Percentiles rank a stretch among this genome's conserved stretches.
phyloP scores from a whole-genome alignment of 2,113 vertebrate species.

The human region GRCh38 chr4:33679501-33680000 shows the following conservation, averaged over 20 bases:
- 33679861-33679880: constrained; percentile 73
- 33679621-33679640: not conserved
- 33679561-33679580: not conserved
- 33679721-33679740: constrained; percentile 70
- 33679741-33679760: constrained; percentile 18
- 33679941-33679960: constrained; percentile 77
- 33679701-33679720: constrained; percentile 49
- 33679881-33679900: constrained; percentile 76
- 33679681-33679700: constrained; percentile 38
- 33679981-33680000: constrained; percentile 74
- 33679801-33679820: constrained; percentile 71
- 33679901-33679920: constrained; percentile 71
- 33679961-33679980: constrained; percentile 77
- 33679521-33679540: not conserved
- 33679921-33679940: constrained; percentile 70
- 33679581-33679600: not conserved
- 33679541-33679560: not conserved
- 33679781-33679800: constrained; percentile 65
- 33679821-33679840: constrained; percentile 73
- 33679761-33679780: constrained; percentile 60
- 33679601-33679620: not conserved
- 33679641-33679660: constrained; percentile 35
- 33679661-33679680: constrained; percentile 10
- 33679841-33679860: constrained; percentile 66
- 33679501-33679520: not conserved